These are phyloP conservation scores for Colinus virginianus DNA, from an alignment of 2,113 vertebrate species.

Conservation along the genomic window DNA sequence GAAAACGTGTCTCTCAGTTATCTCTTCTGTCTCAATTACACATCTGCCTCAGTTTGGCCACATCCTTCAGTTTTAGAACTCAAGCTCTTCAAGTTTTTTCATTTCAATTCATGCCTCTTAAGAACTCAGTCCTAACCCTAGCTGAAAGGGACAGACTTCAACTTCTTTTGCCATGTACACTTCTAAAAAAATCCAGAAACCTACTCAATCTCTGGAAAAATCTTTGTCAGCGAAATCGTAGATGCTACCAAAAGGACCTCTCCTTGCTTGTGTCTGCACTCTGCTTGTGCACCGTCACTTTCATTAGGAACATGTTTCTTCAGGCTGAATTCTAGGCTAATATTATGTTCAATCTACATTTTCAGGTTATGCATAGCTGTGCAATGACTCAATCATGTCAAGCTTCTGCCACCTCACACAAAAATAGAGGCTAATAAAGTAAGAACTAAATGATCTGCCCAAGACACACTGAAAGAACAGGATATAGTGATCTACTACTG, in stretches of 20 bases:
- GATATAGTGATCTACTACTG: fast-evolving
- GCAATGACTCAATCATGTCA: neutral
- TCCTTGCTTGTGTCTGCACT: neutral
- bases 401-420: neutral
- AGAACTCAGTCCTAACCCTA: neutral
- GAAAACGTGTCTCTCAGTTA: neutral
- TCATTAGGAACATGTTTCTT: neutral
- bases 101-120: neutral
- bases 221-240: neutral
- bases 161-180: neutral
- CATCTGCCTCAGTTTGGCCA: neutral
- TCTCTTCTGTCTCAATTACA: fast-evolving
- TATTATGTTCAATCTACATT: neutral
- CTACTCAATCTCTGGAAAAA: neutral
- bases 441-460: neutral
- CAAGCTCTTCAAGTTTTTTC: neutral
- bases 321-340: neutral
- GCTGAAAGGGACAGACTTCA: neutral
- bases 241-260: neutral
- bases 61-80: neutral
- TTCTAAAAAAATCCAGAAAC: neutral
- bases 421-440: neutral
- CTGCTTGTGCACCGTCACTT: neutral
- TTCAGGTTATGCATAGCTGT: neutral
- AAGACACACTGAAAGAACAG: neutral